phyloP scores from a whole-genome alignment of 2,113 vertebrate species.

The human (Homo sapiens) region GRCh38 chr14:65695501-65696000 shows the following conservation, averaged over 20 bases:
- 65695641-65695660: not conserved
- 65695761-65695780: not conserved
- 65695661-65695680: not conserved
- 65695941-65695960: not conserved
- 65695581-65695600: not conserved
- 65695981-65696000: not conserved
- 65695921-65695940: not conserved
- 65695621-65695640: not conserved
- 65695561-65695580: not conserved
- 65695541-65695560: not conserved
- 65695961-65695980: not conserved
- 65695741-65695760: not conserved
- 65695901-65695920: not conserved
- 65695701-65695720: not conserved
- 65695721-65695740: not conserved
- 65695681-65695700: not conserved
- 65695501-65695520: conserved; percentile 15
- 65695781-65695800: not conserved
- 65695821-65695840: not conserved
- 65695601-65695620: not conserved
- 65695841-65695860: not conserved
- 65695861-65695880: not conserved
- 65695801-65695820: not conserved
- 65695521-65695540: not conserved
- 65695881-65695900: not conserved